Evolutionary conservation across 2,113 vertebrate species (phyloP), one percentile per base, ranked within the genome.

Genomic region (Oncorhynchus keta): DNA sequence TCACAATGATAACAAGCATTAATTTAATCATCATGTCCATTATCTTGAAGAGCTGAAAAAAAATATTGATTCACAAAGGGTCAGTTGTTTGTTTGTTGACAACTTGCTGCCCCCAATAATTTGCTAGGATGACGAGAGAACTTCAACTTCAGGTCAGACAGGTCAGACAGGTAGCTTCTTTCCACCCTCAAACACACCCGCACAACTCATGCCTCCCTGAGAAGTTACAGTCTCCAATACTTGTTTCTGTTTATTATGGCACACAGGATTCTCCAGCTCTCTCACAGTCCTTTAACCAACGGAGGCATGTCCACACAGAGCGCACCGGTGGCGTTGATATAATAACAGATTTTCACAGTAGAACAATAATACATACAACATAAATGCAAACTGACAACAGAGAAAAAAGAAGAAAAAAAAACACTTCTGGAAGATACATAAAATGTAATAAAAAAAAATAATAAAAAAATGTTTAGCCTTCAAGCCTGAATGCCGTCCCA

Each of bases 261-360:
- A 93, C 92, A 90, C 83, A 91, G 89, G 92, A 93, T 93, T 93
- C 91, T 93, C 84, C 84, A 83, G 81, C 76, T 85, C 51, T 82
- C 77, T 83, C 75, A 77, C 86, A 84, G 85, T 67, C 70, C 73
- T 78, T 79, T 78, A 82, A 75, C 71, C 84, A 82, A 81, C 76
- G 66, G 51, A 77, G 62, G 75, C 76, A n/a, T 67, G 26, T 88
- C 83, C 76, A 85, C 77, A 77, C 77, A 86, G 78, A 85, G 75
- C 79, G 78, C 75, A 89, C 76, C 85, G 85, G 84, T 79, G 86
- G 86, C 83, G 80, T 79, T 71, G 75, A 84, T 85, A 84, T 79
- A 83, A 88, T 84, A 86, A 90, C 39, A 72, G 88, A 86, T 90
- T 90, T 92, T 93, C 90, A 92, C 90, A 93, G 91, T 90, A 86